phyloP scores from a whole-genome alignment of 2,113 vertebrate species.

The Propithecus coquereli region DNA sequence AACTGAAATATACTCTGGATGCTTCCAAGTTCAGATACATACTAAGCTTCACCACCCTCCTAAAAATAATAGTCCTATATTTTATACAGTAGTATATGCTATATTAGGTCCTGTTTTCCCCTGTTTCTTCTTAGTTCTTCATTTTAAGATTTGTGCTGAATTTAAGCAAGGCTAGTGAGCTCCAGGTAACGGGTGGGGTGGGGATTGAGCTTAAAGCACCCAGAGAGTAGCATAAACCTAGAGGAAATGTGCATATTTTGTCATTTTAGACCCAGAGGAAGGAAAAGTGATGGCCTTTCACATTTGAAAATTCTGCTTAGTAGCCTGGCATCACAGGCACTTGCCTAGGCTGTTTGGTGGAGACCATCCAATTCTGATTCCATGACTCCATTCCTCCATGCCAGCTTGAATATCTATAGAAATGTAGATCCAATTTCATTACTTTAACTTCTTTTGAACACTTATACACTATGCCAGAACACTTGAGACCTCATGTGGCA shows the following conservation, averaged over 20 bases:
- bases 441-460: slow-evolving; percentile 74
- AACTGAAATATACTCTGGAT: neutral
- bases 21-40: neutral
- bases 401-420: slow-evolving; percentile 73
- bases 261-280: slow-evolving; percentile 64
- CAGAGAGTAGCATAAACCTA: slow-evolving; percentile 14
- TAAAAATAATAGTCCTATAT: neutral
- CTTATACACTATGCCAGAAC: slow-evolving; percentile 70
- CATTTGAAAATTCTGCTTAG: slow-evolving; percentile 72
- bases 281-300: slow-evolving; percentile 70
- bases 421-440: slow-evolving; percentile 76
- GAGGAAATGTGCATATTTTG: slow-evolving; percentile 21
- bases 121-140: neutral
- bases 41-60: neutral
- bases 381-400: slow-evolving; percentile 70
- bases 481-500: slow-evolving; percentile 78
- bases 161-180: slow-evolving; percentile 31
- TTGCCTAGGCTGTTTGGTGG: slow-evolving; percentile 69
- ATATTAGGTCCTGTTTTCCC: neutral
- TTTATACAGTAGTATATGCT: neutral
- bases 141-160: neutral
- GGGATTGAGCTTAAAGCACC: neutral
- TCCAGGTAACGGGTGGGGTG: neutral
- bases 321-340: slow-evolving; percentile 71
- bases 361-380: slow-evolving; percentile 74